phyloP scores from a whole-genome alignment of 2,888 invertebrate species.

The Arrhopalites spinosus region DNA sequence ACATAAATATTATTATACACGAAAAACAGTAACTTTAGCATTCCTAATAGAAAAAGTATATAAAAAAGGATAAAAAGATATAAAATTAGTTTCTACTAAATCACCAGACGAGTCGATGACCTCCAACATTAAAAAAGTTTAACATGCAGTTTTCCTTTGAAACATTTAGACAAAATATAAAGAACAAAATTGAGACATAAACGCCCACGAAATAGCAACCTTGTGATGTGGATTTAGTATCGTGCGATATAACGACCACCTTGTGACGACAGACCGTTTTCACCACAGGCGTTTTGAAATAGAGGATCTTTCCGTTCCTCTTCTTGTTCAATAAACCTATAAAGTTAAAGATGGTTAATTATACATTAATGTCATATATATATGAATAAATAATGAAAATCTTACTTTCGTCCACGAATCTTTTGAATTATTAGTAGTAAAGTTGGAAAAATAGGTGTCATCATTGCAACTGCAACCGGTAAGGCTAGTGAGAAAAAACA shows the following conservation, averaged over 20 bases:
- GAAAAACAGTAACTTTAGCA: too few relatives aligned
- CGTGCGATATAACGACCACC: constrained; percentile 27
- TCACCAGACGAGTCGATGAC: too few relatives aligned
- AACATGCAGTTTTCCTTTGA: too few relatives aligned
- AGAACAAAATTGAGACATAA: constrained; percentile 7
- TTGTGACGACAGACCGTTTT: constrained; percentile 36
- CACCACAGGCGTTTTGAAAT: constrained; percentile 35
- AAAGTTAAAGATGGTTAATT: too few relatives aligned
- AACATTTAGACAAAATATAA: not conserved
- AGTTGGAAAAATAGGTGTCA: constrained; percentile 82
- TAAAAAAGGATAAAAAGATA: too few relatives aligned
- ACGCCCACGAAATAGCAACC: constrained; percentile 30
- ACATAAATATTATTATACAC: too few relatives aligned
- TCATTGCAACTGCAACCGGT: constrained; percentile 87
- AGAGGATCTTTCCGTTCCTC: constrained; percentile 46
- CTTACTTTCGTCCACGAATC: constrained; percentile 27
- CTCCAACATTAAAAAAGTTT: too few relatives aligned
- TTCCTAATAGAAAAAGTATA: too few relatives aligned
- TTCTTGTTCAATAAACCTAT: constrained; percentile 1
- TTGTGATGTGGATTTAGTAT: constrained; percentile 8
- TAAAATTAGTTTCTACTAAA: too few relatives aligned
- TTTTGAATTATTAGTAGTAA: constrained; percentile 45
- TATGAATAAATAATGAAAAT: not conserved
- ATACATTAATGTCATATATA: too few relatives aligned
- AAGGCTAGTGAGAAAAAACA: constrained; percentile 66